phyloP scores from a whole-genome alignment of 64 coral and sea anemone genomes.

The Catalaphyllia jardinei region DNA sequence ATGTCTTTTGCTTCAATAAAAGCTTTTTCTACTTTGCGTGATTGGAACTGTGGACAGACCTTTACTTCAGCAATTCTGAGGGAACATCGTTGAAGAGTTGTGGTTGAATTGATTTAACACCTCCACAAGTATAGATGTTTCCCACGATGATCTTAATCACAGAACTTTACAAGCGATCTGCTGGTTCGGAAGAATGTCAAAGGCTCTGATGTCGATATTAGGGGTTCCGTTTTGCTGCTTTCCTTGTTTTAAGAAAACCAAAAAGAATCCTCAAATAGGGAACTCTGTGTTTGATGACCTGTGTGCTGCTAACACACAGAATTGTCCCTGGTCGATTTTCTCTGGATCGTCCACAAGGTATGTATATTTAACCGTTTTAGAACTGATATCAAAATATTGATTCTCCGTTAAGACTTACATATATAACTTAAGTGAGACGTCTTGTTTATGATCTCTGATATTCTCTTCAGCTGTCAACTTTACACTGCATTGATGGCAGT shows the following conservation, averaged over 20 bases:
- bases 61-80: neutral
- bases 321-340: neutral
- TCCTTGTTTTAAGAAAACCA: conserved; percentile 16
- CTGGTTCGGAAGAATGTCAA: neutral
- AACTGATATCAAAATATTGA: too few relatives aligned
- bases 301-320: neutral
- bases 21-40: neutral
- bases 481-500: too few relatives aligned
- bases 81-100: neutral
- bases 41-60: neutral
- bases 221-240: conserved; percentile 23
- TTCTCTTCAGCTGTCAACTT: too few relatives aligned
- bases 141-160: neutral
- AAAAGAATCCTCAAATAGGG: neutral
- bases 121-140: neutral
- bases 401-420: too few relatives aligned
- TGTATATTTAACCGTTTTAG: neutral
- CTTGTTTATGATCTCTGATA: too few relatives aligned
- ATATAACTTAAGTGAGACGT: too few relatives aligned
- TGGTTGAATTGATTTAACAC: neutral
- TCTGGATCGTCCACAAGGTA: neutral
- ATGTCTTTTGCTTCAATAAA: too few relatives aligned
- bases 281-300: neutral
- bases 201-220: conserved; percentile 1
- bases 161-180: neutral